These are phyloP conservation scores for Amblyraja radiata DNA, from an alignment of 2,797 vertebrate genomes.

Conservation along the genomic window DNA sequence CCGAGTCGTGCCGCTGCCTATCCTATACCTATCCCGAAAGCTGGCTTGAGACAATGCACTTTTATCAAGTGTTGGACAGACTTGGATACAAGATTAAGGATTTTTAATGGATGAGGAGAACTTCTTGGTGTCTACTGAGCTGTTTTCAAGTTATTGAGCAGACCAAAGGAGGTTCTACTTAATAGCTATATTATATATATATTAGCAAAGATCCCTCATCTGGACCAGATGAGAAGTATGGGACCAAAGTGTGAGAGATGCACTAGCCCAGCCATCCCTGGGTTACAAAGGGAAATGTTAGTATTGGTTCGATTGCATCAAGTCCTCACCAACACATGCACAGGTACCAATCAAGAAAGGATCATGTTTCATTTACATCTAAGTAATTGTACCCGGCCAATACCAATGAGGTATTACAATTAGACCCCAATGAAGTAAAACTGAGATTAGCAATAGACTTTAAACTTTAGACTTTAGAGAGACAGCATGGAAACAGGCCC, in stretches of 20 bases:
- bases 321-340: not conserved
- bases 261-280: not conserved
- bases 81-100: not conserved
- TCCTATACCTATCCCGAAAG: not conserved
- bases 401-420: not conserved
- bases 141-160: not conserved
- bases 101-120: not conserved
- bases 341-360: not conserved
- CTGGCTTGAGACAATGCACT: not conserved
- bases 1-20: no score
- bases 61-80: not conserved
- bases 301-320: not conserved
- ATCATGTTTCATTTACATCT: not conserved
- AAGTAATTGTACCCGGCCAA: not conserved
- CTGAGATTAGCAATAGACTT: not conserved
- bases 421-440: not conserved
- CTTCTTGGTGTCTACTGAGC: not conserved
- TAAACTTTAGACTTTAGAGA: no score
- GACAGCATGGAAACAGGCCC: no score
- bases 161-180: no score
- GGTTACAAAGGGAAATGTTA: not conserved
- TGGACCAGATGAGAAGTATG: not conserved
- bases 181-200: not conserved
- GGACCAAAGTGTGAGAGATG: not conserved
- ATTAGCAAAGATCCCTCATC: not conserved